Evolutionary conservation across 2,797 vertebrate species (phyloP), one percentile per base, ranked within the genome.

Genomic region (Lutjanus argentimaculatus): DNA sequence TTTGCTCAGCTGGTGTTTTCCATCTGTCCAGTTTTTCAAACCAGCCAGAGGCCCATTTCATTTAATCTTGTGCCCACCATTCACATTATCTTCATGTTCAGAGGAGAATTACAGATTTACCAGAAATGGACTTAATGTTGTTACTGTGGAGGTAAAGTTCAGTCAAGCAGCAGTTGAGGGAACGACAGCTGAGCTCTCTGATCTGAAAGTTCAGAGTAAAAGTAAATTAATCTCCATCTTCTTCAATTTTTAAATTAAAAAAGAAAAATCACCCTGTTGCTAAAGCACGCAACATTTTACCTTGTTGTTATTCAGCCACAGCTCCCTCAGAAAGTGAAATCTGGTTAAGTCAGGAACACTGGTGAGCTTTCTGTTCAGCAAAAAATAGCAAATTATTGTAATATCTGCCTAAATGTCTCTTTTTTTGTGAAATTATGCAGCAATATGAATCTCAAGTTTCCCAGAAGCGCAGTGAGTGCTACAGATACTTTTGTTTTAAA

Each of bases 101-200:
- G 40, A 64, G 17, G 11, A 68, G 2, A 21, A 22, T 36, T 58
- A 6, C 4, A 15, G 14, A 45, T 4, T 70, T 55, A 85, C 96
- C 97, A 96, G 93, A 89, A 85, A 97, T 85, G 64, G 94, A 93
- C 90, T 77, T 94, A 72, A 97, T 92, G 53, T 93, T 90, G 42
- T 97, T 97, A 65, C 95, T 92, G 79, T 97, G 95, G 75, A 97
- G 95, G 77, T 97, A 95, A 16, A 97, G 90, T 87, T 97, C 96
- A 58, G 95, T 94, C 90, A 97, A 73, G 85, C 94, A 94, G 73
- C 91, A 96, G 91, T 94, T 96, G 88, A 93, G 84, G 45, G 78
- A 88, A 75, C 94, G 80, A 87, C 95, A 95, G 79, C 62, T 90
- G 89, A 97, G 88, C 68, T 94, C 93, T 66, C 90, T 88, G 71